Base-by-base conservation (phyloP, 2,113 vertebrate species). In the Eubucco bourcierii region DNA sequence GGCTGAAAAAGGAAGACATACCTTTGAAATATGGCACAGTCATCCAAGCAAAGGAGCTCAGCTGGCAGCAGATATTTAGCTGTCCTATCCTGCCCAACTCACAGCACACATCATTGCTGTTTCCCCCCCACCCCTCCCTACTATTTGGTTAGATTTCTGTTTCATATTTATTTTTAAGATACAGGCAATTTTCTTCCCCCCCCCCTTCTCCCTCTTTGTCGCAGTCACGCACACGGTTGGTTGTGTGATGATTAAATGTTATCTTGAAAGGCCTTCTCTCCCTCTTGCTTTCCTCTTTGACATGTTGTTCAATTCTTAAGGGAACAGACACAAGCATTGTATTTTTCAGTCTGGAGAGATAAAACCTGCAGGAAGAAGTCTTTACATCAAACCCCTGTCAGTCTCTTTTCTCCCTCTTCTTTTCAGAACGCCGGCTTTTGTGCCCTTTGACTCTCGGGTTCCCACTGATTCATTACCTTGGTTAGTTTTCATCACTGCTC, bases 331-430 rank as follows among this genome's bases (percentile, higher is more conserved):
- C 31, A 74, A 83, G n/a, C 73, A 65, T 92, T 44, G 58, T 65
- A 80, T 80, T 91, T 87, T 83, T 91, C 31, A 74, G 52, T 81
- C 90, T 94, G 72, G 52, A 87, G 64, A 91, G 73, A 92, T 50
- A 94, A 95, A 94, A 94, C 81, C 81, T 90, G 65, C 60, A 92
- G 96, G 90, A 94, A 92, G 84, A 87, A 94, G 55, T 67, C 65
- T 92, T 85, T 91, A 80, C 53, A 95, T 91, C 72, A 94, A 92
- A 76, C 90, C 86, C 76, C 28, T 67, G 76, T 94, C 37, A 31
- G 79, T 50, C 47, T 11, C 58, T 94, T 94, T 83, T 86, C 66
- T 90, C 91, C 33, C 55, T 86, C 92, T 80, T 80, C 73, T 95
- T 94, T 89, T 95, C 79, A 65, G 74, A 83, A 66, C 0, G 1